These are phyloP conservation scores for Clepsis dumicolana DNA, from an alignment of 2,888 invertebrate species.

Conservation along the genomic window DNA sequence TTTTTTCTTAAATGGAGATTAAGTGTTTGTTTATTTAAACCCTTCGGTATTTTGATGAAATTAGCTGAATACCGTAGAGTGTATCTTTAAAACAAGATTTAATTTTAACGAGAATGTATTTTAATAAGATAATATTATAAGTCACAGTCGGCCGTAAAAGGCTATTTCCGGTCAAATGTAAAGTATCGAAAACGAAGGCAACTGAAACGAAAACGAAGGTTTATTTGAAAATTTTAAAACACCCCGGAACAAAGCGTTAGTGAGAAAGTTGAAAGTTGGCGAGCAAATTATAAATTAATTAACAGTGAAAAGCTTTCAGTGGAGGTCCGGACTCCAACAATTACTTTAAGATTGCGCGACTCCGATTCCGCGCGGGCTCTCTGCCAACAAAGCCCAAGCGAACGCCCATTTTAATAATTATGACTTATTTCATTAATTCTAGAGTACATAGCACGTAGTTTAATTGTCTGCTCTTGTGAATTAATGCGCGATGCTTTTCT, in stretches of 20 bases:
- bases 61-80: background rate
- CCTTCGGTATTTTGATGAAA: background rate
- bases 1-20: background rate
- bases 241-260: constrained; percentile 50
- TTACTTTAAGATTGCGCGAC: constrained; percentile 72
- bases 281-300: constrained; percentile 79
- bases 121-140: background rate
- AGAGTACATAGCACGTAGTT: constrained; percentile 49
- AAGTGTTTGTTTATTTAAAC: background rate
- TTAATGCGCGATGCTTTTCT: constrained; percentile 35
- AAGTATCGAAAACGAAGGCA: constrained; percentile 34
- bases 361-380: constrained; percentile 66
- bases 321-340: constrained; percentile 64
- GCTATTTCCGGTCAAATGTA: constrained; percentile 26
- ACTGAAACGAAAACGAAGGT: constrained; percentile 40
- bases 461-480: constrained; percentile 43
- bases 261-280: constrained; percentile 66
- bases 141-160: constrained; percentile 9
- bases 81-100: too few species aligned
- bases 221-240: constrained; percentile 55
- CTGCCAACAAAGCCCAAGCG: constrained; percentile 67
- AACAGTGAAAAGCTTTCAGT: constrained; percentile 67
- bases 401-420: constrained; percentile 71
- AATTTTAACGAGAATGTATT: too few species aligned
- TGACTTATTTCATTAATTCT: constrained; percentile 68